A percentile compares a stretch with the other conserved stretches of the same genome.
Evolutionary conservation across 2,797 vertebrate genomes (phyloP).

Genomic region (Tiaroga cobitis): DNA sequence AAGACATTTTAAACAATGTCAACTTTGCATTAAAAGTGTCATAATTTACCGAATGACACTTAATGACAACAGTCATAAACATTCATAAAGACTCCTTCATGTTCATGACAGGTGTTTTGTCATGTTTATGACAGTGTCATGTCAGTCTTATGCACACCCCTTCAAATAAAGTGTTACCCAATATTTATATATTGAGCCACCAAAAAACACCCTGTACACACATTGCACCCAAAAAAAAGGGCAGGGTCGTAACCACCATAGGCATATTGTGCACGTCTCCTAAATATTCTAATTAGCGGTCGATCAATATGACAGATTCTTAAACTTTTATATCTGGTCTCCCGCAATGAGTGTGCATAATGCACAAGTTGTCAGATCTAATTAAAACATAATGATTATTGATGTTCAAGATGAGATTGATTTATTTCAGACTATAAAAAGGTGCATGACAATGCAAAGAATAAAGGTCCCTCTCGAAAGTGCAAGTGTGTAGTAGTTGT

Average conservation of each 20-base stretch:
- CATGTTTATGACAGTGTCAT: too few species aligned
- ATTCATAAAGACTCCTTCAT: too few species aligned
- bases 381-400: constrained; percentile 25
- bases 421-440: constrained; percentile 17
- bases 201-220: constrained; percentile 4
- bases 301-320: not conserved
- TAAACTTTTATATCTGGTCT: not conserved
- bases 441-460: not conserved
- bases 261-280: not conserved
- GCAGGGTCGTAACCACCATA: not conserved
- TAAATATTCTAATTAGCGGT: not conserved
- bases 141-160: too few species aligned
- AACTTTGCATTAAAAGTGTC: too few species aligned
- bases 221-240: not conserved
- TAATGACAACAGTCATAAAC: too few species aligned
- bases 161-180: too few species aligned
- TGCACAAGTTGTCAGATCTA: not conserved
- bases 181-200: constrained; percentile 47
- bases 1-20: too few species aligned
- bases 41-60: too few species aligned
- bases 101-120: too few species aligned
- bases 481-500: constrained; percentile 29
- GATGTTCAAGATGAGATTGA: not conserved
- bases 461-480: not conserved
- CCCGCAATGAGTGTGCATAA: not conserved